Base-by-base conservation (phyloP, 2,888 invertebrate genomes). In the Melanostoma mellinum region DNA sequence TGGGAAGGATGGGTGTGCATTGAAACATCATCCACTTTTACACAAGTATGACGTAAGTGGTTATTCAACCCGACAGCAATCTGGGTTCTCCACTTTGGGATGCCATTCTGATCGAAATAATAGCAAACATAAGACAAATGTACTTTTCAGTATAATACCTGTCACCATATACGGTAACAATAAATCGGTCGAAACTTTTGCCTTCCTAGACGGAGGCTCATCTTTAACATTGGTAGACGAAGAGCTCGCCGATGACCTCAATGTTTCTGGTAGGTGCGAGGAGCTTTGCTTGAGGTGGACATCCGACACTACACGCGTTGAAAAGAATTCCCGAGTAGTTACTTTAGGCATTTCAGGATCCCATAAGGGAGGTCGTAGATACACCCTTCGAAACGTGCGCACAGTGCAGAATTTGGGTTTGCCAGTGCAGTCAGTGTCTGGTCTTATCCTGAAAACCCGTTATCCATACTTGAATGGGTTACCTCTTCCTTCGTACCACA, bases 121-220 rank as follows among this genome's bases (percentile, higher is more conserved):
- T 3, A 48, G 20, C 1, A 20, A 4, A 3, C 3, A 46, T 30
- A 30, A 30, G 30, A 6, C 48, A 8, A 48, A 48, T 30, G 48
- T 48, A 1, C 30, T 48, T 3, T 48, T 48, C 30, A 48, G 48
- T 48, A 48, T 48, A 30, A 48, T 55, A 10, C 55, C 55, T 2
- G 55, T 38, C 0, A 55, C 38, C n/a, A n/a, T 55, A 3, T 20
- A 55, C 6, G 55, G 38, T 3, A 55, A 55, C 20, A 58, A 58
- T 9, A 58, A 42, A 58, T 30, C 9, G 8, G 4, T 58, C 0
- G 9, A 42, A 6, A 58, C 58, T 2, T 58, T 42, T 44, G 44
- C 58, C 4, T 60, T 60, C 32, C 8, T 60, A n/a, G 58, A 60
- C 40, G n/a, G 58, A 6, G 58, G 58, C 5, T 60, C 58, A 3